Conservation (phyloP, 2,888 invertebrate genomes). For the Euplexia lucipara region DNA sequence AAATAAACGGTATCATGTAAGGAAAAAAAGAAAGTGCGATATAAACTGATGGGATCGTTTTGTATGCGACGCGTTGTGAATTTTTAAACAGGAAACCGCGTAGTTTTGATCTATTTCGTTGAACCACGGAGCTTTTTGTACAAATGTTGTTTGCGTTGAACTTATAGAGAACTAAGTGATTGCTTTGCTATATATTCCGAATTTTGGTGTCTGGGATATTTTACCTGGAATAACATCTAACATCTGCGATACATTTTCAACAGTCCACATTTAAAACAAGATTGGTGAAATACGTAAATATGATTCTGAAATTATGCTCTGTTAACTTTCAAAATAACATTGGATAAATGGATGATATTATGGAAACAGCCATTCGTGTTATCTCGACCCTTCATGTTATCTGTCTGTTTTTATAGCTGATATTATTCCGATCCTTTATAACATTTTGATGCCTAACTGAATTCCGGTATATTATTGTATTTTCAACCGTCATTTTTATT, state of each 20-base stretch:
- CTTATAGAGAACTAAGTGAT: slow-evolving; percentile 62
- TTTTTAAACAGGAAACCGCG: slow-evolving; percentile 59
- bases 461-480: slow-evolving; percentile 27
- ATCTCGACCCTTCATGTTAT: slow-evolving; percentile 29
- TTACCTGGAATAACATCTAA: slow-evolving; percentile 34
- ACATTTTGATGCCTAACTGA: slow-evolving; percentile 31
- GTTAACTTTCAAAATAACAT: slow-evolving; percentile 37
- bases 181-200: slow-evolving; percentile 52
- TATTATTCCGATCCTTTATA: slow-evolving; percentile 33
- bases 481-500: slow-evolving; percentile 9
- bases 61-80: slow-evolving; percentile 66
- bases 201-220: slow-evolving; percentile 41
- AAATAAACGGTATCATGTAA: slow-evolving; percentile 53
- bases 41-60: slow-evolving; percentile 66
- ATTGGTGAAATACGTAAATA: slow-evolving; percentile 40
- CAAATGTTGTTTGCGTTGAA: slow-evolving; percentile 57
- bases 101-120: slow-evolving; percentile 62
- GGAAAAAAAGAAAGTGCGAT: slow-evolving; percentile 63
- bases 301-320: slow-evolving; percentile 21
- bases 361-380: slow-evolving; percentile 24
- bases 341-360: slow-evolving; percentile 19
- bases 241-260: slow-evolving; percentile 31
- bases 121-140: slow-evolving; percentile 49
- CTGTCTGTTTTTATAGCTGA: slow-evolving; percentile 27
- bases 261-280: slow-evolving; percentile 1